Evolutionary conservation across 2,797 vertebrate genomes (phyloP).

Genomic region (Poecilia picta): DNA sequence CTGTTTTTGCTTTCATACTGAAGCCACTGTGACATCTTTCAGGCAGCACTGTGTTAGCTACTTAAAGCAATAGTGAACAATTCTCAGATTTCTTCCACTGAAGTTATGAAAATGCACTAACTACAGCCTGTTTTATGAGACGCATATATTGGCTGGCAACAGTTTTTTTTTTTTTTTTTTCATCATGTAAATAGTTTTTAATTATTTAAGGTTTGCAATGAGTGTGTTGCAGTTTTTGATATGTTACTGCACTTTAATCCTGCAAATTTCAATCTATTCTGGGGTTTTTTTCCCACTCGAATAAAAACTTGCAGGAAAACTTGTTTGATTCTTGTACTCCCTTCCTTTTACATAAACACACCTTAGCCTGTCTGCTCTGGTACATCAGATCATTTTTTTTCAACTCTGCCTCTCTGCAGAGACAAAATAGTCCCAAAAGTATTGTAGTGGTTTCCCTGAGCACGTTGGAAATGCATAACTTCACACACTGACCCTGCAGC

Average conservation of each 20-base stretch:
- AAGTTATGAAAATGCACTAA: slow-evolving; percentile 31
- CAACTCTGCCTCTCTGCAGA: background rate
- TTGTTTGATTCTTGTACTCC: slow-evolving; percentile 7
- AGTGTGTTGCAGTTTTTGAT: slow-evolving; percentile 25
- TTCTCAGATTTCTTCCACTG: slow-evolving; percentile 10
- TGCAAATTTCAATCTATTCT: slow-evolving; percentile 34
- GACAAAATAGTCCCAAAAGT: background rate
- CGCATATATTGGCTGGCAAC: slow-evolving; percentile 17
- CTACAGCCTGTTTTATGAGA: slow-evolving; percentile 17
- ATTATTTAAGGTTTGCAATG: slow-evolving; percentile 27
- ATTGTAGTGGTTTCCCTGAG: slow-evolving; percentile 4
- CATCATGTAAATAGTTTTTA: slow-evolving; percentile 49
- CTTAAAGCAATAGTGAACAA: slow-evolving; percentile 30
- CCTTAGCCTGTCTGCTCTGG: background rate
- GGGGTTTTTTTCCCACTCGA: slow-evolving; percentile 53
- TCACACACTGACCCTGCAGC: slow-evolving; percentile 25
- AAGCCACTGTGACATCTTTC: slow-evolving; percentile 41
- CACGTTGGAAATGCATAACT: slow-evolving; percentile 14
- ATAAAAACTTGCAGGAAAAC: slow-evolving; percentile 60
- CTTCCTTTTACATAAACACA: background rate
- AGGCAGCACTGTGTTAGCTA: slow-evolving; percentile 51
- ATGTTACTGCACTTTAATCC: slow-evolving; percentile 68
- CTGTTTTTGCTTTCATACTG: slow-evolving; percentile 31
- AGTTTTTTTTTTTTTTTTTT: slow-evolving; percentile 33
- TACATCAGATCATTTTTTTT: background rate